A percentile compares a stretch with the other conserved stretches of the same genome.
phyloP scores from a whole-genome alignment of 2,113 vertebrate genomes.

The Empidonax traillii region DNA sequence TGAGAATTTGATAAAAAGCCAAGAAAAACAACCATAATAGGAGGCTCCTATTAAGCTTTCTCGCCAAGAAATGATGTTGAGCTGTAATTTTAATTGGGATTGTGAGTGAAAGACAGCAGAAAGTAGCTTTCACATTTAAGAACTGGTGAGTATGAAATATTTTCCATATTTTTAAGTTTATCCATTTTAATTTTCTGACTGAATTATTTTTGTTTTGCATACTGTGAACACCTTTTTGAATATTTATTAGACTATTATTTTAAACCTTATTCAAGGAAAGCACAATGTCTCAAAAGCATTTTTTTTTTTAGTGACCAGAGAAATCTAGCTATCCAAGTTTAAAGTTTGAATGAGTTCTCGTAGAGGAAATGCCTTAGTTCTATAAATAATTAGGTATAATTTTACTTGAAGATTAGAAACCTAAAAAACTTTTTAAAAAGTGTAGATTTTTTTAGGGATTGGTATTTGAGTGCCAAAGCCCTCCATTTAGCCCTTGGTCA shows the following conservation, averaged over 20 bases:
- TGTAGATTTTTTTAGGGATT: not conserved
- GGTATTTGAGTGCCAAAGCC: not conserved
- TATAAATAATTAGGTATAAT: not conserved
- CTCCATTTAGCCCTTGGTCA: not conserved
- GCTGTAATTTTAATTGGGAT: not conserved
- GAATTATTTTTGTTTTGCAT: not conserved
- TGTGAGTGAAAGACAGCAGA: not conserved
- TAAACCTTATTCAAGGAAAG: conserved; percentile 24
- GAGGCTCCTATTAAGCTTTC: not conserved
- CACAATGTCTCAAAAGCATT: not conserved
- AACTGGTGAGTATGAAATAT: not conserved
- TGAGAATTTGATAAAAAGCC: not conserved
- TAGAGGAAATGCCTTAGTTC: not conserved
- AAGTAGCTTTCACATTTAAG: not conserved
- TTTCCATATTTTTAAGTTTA: not conserved
- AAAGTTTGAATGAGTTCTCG: not conserved
- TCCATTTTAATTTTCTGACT: not conserved
- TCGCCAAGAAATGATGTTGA: not conserved
- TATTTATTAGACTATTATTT: conserved; percentile 30
- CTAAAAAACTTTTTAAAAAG: not conserved
- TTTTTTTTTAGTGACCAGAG: not conserved
- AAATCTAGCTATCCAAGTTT: not conserved
- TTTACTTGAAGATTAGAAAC: not conserved
- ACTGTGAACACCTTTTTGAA: not conserved
- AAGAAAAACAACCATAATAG: conserved; percentile 5